Evolutionary conservation across 2,888 invertebrate species (phyloP).

Genomic region (Pimpla rufipes): DNA sequence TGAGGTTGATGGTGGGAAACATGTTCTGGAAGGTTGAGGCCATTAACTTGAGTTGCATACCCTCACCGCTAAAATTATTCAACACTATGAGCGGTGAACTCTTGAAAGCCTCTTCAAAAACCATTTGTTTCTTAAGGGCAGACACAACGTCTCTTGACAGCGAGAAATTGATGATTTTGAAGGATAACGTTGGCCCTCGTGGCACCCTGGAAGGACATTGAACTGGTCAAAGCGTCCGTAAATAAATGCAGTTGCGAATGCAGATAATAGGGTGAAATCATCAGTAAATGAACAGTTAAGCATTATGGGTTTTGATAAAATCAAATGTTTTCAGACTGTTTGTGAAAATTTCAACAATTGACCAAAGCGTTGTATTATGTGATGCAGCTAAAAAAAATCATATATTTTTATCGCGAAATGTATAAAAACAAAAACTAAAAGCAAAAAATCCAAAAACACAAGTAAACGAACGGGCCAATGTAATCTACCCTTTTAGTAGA

Average conservation of each 20-base stretch:
- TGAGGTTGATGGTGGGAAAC: slow-evolving; percentile 98
- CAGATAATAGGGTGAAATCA: not conserved
- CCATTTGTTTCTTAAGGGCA: slow-evolving; percentile 93
- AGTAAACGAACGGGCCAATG: too few species aligned
- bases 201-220: slow-evolving; percentile 88
- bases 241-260: not conserved
- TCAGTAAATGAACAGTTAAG: too few species aligned
- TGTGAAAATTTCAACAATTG: too few species aligned
- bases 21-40: slow-evolving; percentile 99
- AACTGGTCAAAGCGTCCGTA: not conserved
- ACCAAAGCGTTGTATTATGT: too few species aligned
- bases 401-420: too few species aligned
- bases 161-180: slow-evolving; percentile 93
- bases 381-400: too few species aligned
- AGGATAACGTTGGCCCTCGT: slow-evolving; percentile 96
- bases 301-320: too few species aligned
- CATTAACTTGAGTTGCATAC: slow-evolving; percentile 95
- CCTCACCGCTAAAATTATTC: slow-evolving; percentile 96
- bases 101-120: slow-evolving; percentile 93
- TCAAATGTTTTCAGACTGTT: too few species aligned
- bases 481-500: too few species aligned
- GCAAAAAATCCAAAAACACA: too few species aligned
- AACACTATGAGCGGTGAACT: slow-evolving; percentile 96
- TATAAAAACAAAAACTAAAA: too few species aligned
- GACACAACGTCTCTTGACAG: slow-evolving; percentile 95